These are phyloP conservation scores for Zonitis immaculata DNA, from an alignment of 2,888 invertebrate species.

Conservation along the genomic window DNA sequence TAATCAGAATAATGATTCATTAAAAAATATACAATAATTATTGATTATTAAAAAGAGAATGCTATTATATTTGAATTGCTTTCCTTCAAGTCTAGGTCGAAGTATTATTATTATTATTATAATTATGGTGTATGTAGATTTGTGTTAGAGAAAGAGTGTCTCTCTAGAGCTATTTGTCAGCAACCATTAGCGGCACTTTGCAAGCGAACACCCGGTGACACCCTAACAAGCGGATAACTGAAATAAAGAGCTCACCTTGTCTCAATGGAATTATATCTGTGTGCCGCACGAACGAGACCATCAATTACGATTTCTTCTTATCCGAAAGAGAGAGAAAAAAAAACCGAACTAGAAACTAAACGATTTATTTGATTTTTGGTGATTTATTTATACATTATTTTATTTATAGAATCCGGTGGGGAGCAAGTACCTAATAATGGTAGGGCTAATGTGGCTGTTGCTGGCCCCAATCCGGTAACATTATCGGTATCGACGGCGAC, in stretches of 20 bases:
- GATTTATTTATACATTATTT: not conserved
- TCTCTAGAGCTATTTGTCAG: constrained; percentile 42
- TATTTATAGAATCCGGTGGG: constrained; percentile 43
- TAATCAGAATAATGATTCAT: too few species aligned
- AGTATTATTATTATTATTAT: too few species aligned
- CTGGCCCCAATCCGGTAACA: constrained; percentile 38
- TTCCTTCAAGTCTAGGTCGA: not conserved
- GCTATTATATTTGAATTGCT: too few species aligned
- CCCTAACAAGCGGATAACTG: constrained; percentile 45
- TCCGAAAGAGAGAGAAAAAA: not conserved
- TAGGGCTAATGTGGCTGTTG: constrained; percentile 38
- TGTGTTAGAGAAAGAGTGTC: constrained; percentile 13
- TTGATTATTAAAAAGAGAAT: too few species aligned
- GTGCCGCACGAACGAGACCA: constrained; percentile 27
- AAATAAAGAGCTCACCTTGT: constrained; percentile 45
- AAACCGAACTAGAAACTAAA: too few species aligned
- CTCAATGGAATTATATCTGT: constrained; percentile 40
- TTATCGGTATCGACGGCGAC: constrained; percentile 37
- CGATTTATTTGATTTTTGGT: too few species aligned
- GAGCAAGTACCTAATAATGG: constrained; percentile 45
- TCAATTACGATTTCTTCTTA: constrained; percentile 17
- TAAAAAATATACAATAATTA: too few species aligned
- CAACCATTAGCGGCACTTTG: constrained; percentile 43
- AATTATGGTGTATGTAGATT: too few species aligned
- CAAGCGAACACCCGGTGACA: constrained; percentile 40